Evolutionary conservation across 2,113 vertebrate species (phyloP), one percentile per base, ranked within the genome.

Genomic region (Amazona vittata): DNA sequence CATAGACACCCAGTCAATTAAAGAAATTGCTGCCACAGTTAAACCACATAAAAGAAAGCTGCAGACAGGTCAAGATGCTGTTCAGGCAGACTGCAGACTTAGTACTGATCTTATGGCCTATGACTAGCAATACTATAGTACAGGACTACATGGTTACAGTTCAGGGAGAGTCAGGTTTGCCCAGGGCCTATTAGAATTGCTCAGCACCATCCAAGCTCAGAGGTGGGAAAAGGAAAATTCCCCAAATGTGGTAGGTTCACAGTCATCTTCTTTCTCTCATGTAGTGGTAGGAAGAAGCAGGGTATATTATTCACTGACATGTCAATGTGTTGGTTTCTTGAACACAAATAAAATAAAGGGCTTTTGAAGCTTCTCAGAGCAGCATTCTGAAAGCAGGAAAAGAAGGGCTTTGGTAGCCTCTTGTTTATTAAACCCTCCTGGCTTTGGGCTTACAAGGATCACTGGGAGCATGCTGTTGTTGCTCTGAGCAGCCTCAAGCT

Each of bases 181-280:
- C 18, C 39, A 65, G 28, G 12, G 39, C 5, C n/a, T 80, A 12
- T 43, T 44, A 53, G 50, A 93, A 75, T 17, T 39, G 35, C 35
- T 70, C 55, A 41, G 67, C 33, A 62, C 9, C 35, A 33, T 44
- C 17, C 57, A 80, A 16, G 10, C 31, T 86, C 62, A 70, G 90
- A 93, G 44, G 5, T 39, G 46, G 31, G 41, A 44, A 84, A 80
- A 18, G 5, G 60, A 60, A 71, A 44, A 44, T 22, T 83, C 35
- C 35, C 17, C 41, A 21, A 12, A 53, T 37, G 44, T 2, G 0
- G 31, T 31, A 74, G 8, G 28, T 29, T 37, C 25, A 10, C 0
- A 1, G 11, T 13, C 21, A 33, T 41, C 24, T 70, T 57, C 28
- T 80, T 71, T 71, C 49, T 59, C n/a, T 68, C 18, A 14, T 29